Base-by-base conservation (phyloP, 2,888 invertebrate species). In the Ceramica pisi region DNA sequence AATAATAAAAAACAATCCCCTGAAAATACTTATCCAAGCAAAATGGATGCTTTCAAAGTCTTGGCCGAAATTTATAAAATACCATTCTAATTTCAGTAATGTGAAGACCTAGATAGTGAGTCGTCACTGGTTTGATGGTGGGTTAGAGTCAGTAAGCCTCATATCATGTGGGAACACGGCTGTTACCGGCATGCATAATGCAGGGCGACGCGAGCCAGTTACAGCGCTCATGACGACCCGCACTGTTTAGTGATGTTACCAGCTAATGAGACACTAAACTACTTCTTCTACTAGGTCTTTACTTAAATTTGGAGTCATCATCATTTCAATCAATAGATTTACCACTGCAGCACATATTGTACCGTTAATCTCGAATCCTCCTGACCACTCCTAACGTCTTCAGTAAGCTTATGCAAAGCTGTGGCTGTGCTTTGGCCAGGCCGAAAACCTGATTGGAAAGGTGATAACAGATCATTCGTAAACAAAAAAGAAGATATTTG, bases 151-250 rank as follows among this genome's bases (percentile, higher is more conserved):
- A 72, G 77, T 85, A 84, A 86, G 84, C 84, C 78, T 84, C 86
- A 86, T 87, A 89, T 89, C 88, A 81, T 82, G 83, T 82, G 82
- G 76, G 83, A 86, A 87, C 88, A 88, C 86, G 84, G 67, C 80
- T 78, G 83, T 84, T 84, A 82, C 79, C 62, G 80, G 73, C 81
- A 87, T 91, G 88, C 88, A 90, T 90, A 86, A 90, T 90, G 89
- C 88, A 89, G 71, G 61, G 60, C 68, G 68, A 75, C 35, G 81
- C 63, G 53, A 67, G 80, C 75, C 85, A 82, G 79, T 83, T 82
- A 73, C 78, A 60, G 65, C 66, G 65, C 67, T 64, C 57, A 61
- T 69, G 83, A 69, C 53, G 48, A 74, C 64, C 71, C 60, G 50
- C 56, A 68, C 77, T 69, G 60, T 71, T 77, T 83, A 78, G 71